phyloP scores from a whole-genome alignment of 2,113 vertebrate genomes.

The Passer domesticus region DNA sequence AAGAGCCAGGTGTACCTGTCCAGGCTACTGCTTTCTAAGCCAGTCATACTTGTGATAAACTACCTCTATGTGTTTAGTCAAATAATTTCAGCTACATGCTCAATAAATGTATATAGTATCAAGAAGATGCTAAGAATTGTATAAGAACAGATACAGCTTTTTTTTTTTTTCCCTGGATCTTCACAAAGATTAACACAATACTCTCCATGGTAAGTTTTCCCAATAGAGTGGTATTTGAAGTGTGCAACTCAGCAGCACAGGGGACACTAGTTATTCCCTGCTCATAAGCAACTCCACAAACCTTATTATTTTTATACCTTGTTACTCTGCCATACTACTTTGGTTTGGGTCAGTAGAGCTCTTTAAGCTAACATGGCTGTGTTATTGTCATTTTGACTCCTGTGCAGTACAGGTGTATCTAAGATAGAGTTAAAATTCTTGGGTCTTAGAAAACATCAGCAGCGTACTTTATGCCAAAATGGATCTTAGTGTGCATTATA shows the following conservation, averaged over 20 bases:
- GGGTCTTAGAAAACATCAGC: not conserved
- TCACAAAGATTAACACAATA: not conserved
- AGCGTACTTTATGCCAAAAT: not conserved
- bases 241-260: no score
- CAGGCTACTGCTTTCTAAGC: not conserved
- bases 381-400: not conserved
- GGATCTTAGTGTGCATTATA: not conserved
- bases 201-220: not conserved
- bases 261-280: no score
- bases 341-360: not conserved
- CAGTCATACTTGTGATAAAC: not conserved
- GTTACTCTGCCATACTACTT: rapidly evolving
- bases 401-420: not conserved
- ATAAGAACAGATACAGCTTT: not conserved
- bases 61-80: not conserved
- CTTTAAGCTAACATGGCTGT: not conserved
- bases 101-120: not conserved
- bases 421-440: not conserved
- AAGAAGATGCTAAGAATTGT: not conserved
- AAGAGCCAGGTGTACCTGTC: not conserved
- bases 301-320: not conserved
- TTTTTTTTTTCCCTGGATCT: not conserved
- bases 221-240: not conserved
- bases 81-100: not conserved
- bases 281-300: not conserved